A percentile compares a stretch with the other conserved stretches of the same genome.
phyloP scores from a whole-genome alignment of 2,113 vertebrate genomes.

The Anoura caudifer region DNA sequence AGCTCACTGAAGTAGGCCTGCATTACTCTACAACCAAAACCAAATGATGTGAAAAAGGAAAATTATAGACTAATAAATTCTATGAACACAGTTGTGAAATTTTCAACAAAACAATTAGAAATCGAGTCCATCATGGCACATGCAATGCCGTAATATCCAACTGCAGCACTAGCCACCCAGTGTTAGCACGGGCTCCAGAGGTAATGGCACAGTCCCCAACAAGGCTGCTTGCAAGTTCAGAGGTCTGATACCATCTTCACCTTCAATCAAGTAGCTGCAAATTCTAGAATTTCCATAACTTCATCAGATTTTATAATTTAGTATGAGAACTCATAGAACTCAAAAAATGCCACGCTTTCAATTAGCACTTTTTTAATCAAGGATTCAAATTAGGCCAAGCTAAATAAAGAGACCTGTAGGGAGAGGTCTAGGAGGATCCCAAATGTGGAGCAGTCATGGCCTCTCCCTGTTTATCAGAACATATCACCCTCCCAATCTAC shows the following conservation, averaged over 20 bases:
- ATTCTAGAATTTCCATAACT: not conserved
- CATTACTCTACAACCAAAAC: not conserved
- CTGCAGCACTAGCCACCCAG: not conserved
- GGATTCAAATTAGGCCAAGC: not conserved
- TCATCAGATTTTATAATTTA: not conserved
- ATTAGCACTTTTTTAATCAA: not conserved
- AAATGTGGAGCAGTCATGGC: not conserved
- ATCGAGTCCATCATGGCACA: not conserved
- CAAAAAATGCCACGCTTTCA: not conserved
- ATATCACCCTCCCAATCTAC: not conserved
- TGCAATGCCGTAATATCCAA: not conserved
- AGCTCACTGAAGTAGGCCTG: not conserved
- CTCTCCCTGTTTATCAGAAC: not conserved
- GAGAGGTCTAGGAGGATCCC: not conserved
- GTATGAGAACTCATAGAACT: not conserved
- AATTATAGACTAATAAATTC: not conserved
- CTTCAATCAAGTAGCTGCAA: not conserved
- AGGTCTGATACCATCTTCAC: not conserved
- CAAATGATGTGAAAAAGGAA: not conserved
- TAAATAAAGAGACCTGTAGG: not conserved
- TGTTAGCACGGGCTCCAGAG: not conserved
- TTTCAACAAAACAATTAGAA: not conserved
- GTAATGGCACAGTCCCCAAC: not conserved
- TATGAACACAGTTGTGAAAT: not conserved
- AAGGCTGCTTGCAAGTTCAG: not conserved